A percentile compares a stretch with the other conserved stretches of the same genome.
These are phyloP conservation scores for Drosophila melanica DNA, from an alignment of 1,140 invertebrate genomes.

Conservation along the genomic window DNA sequence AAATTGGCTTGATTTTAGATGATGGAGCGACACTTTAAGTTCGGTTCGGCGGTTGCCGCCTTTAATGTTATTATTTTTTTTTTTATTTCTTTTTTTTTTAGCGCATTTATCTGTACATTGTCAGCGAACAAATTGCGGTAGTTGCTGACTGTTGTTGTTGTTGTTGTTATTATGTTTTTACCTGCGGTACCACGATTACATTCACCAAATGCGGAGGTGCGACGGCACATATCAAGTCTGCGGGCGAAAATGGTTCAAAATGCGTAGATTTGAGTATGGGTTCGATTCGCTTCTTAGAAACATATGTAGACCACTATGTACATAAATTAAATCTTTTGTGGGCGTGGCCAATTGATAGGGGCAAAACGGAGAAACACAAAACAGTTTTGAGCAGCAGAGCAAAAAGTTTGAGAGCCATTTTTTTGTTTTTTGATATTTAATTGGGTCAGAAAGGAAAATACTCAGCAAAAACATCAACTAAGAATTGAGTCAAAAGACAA, in stretches of 20 bases:
- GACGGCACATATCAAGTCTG: conserved; percentile 99
- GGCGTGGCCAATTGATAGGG: conserved; percentile 11
- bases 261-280: conserved; percentile 60
- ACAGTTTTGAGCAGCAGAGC: conserved; percentile 15
- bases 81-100: conserved; percentile 37
- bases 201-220: conserved; percentile 95
- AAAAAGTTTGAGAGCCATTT: conserved; percentile 11
- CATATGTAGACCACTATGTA: conserved; percentile 19
- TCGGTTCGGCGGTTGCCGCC: conserved; percentile 66
- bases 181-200: conserved; percentile 99
- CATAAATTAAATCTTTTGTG: conserved; percentile 30
- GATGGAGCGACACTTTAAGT: conserved; percentile 74
- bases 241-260: conserved; percentile 85
- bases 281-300: conserved; percentile 28
- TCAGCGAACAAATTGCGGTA: conserved; percentile 66
- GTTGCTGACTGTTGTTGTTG: conserved; percentile 54
- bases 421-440: neutral
- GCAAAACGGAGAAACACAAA: neutral
- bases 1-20: conserved; percentile 72
- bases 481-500: neutral
- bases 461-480: neutral
- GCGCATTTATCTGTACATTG: conserved; percentile 69
- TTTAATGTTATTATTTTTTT: conserved; percentile 71
- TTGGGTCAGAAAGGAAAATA: conserved; percentile 1
- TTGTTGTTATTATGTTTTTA: conserved; percentile 84